Conservation (phyloP, 2,113 vertebrate genomes). For the Myiagra hebetior region DNA sequence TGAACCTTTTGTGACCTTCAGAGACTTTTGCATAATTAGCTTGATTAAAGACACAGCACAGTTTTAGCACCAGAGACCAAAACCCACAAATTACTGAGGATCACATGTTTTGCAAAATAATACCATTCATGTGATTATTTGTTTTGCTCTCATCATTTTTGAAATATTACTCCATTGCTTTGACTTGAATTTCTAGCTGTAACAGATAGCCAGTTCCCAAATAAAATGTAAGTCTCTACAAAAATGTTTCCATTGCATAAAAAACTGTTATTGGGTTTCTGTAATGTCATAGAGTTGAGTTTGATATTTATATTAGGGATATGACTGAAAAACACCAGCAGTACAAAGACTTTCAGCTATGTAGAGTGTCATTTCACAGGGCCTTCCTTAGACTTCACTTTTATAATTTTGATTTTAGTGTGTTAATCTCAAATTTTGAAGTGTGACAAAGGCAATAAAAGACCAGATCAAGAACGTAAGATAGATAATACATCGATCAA, state of each 20-base stretch:
- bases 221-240: background rate
- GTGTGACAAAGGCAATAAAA: background rate
- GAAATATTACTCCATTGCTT: slow-evolving; percentile 52
- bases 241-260: slow-evolving; percentile 36
- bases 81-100: slow-evolving; percentile 54
- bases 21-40: slow-evolving; percentile 56
- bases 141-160: slow-evolving; percentile 59
- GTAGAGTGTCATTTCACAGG: background rate
- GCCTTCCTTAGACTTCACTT: background rate
- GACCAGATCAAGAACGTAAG: rapidly evolving
- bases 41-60: slow-evolving; percentile 66
- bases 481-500: background rate
- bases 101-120: slow-evolving; percentile 62
- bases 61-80: slow-evolving; percentile 55
- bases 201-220: slow-evolving; percentile 38
- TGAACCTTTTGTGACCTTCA: slow-evolving; percentile 62
- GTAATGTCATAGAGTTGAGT: background rate
- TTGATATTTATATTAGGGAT: background rate
- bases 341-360: background rate
- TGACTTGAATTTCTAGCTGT: slow-evolving; percentile 24
- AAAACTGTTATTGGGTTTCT: slow-evolving; percentile 1
- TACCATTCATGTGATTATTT: slow-evolving; percentile 61
- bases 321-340: background rate
- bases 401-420: background rate
- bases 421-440: background rate